Conservation (phyloP, 2,113 vertebrate genomes). For the Dolichotis patagonum region DNA sequence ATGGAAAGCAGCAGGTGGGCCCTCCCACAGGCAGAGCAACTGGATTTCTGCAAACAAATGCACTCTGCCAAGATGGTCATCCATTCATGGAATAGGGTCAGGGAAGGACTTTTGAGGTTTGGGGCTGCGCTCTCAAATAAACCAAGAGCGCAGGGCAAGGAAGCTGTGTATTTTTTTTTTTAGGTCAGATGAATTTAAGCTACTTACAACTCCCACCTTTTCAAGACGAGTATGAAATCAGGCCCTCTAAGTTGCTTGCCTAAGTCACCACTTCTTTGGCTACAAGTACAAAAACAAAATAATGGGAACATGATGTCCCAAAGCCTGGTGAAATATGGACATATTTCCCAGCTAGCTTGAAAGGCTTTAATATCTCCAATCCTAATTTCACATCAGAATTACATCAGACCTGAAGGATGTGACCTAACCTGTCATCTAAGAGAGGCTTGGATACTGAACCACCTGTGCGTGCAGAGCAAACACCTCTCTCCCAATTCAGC, state of each 20-base stretch:
- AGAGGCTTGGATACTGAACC: neutral
- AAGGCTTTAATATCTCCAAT: neutral
- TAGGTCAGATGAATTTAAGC: neutral
- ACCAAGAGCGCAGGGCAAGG: neutral
- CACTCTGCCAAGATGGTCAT: neutral
- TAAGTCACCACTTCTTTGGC: neutral
- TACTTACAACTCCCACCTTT: neutral
- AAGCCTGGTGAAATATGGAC: neutral
- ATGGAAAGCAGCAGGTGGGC: neutral
- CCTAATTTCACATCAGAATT: neutral
- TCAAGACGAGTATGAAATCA: neutral
- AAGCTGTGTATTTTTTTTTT: neutral
- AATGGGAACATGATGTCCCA: neutral
- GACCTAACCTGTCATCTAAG: neutral
- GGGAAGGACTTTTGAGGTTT: neutral
- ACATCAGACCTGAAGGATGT: neutral
- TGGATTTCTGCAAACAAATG: constrained; percentile 23
- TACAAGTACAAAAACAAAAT: neutral
- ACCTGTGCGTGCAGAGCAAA: neutral
- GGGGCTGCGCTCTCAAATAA: neutral
- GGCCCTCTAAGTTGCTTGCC: neutral
- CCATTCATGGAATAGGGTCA: neutral
- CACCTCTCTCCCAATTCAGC: neutral
- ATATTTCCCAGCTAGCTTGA: neutral
- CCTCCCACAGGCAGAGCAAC: neutral